Evolutionary conservation across 2,888 invertebrate genomes (phyloP).

Genomic region (Conus canariensis): DNA sequence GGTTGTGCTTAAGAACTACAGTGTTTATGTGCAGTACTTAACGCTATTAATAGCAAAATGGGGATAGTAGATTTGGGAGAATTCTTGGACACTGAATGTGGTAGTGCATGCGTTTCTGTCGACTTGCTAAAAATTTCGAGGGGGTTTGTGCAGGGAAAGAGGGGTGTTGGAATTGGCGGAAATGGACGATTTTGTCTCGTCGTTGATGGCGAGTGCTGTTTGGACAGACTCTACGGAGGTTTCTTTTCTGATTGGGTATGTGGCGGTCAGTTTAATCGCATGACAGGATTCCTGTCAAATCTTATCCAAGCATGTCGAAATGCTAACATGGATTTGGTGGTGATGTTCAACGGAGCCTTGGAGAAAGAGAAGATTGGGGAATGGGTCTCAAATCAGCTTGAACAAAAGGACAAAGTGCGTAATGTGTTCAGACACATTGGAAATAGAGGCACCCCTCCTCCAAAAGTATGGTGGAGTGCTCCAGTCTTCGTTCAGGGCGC

Average conservation of each 20-base stretch:
- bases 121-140: conserved; percentile 90
- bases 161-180: conserved; percentile 61
- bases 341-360: conserved; percentile 92
- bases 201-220: conserved; percentile 93
- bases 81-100: conserved; percentile 88
- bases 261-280: conserved; percentile 96
- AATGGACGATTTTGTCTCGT: conserved; percentile 82
- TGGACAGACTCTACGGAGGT: conserved; percentile 94
- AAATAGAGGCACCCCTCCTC: conserved; percentile 92
- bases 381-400: conserved; percentile 88
- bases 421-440: conserved; percentile 90
- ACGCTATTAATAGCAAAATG: conserved; percentile 38
- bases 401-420: conserved; percentile 87
- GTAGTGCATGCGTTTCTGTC: conserved; percentile 86
- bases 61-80: conserved; percentile 86
- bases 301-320: conserved; percentile 88
- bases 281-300: conserved; percentile 91
- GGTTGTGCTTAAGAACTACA: conserved; percentile 7
- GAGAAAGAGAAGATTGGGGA: conserved; percentile 85
- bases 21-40: conserved; percentile 4
- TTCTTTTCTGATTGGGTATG: conserved; percentile 97
- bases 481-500: conserved; percentile 91
- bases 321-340: conserved; percentile 87
- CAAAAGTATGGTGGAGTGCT: conserved; percentile 94
- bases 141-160: conserved; percentile 79